Conservation (phyloP, 2,888 invertebrate species). For the Ptychoptera contaminata region DNA sequence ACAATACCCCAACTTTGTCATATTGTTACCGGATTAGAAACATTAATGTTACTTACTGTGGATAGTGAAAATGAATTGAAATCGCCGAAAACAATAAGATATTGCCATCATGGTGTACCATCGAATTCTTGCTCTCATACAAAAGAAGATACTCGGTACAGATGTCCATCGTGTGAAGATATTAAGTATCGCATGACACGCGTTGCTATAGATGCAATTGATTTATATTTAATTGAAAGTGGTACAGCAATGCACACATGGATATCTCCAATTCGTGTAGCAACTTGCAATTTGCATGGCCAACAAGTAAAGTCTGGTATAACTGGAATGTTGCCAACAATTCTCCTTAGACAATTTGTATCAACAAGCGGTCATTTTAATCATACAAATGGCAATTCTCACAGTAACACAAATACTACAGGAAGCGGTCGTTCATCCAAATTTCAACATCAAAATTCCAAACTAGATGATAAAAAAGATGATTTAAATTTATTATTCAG, state of each 20-base stretch:
- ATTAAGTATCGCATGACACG: slow-evolving; percentile 91
- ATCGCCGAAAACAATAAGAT: slow-evolving; percentile 60
- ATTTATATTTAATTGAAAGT: slow-evolving; percentile 79
- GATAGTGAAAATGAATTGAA: slow-evolving; percentile 83
- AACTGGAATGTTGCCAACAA: slow-evolving; percentile 67
- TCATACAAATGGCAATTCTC: slow-evolving; percentile 26
- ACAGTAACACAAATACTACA: slow-evolving; percentile 50
- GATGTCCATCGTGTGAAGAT: slow-evolving; percentile 62
- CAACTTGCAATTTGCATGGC: slow-evolving; percentile 91
- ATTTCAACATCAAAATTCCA: slow-evolving; percentile 15
- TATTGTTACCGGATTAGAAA: slow-evolving; percentile 75
- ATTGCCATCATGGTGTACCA: slow-evolving; percentile 65
- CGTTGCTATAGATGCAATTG: slow-evolving; percentile 73
- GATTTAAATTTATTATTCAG: slow-evolving; percentile 12
- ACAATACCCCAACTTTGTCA: slow-evolving; percentile 75
- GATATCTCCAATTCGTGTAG: slow-evolving; percentile 75
- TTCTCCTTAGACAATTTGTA: slow-evolving; percentile 51
- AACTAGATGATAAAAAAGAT: slow-evolving; percentile 15
- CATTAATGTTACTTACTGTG: slow-evolving; percentile 65
- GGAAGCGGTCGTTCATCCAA: slow-evolving; percentile 30
- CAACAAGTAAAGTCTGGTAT: slow-evolving; percentile 79
- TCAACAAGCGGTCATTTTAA: slow-evolving; percentile 36
- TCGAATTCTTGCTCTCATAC: slow-evolving; percentile 53
- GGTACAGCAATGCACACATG: slow-evolving; percentile 77
- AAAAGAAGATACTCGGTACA: slow-evolving; percentile 51